These are phyloP conservation scores for Psix sp. DNA, from an alignment of 1,140 invertebrate genomes.

Conservation along the genomic window DNA sequence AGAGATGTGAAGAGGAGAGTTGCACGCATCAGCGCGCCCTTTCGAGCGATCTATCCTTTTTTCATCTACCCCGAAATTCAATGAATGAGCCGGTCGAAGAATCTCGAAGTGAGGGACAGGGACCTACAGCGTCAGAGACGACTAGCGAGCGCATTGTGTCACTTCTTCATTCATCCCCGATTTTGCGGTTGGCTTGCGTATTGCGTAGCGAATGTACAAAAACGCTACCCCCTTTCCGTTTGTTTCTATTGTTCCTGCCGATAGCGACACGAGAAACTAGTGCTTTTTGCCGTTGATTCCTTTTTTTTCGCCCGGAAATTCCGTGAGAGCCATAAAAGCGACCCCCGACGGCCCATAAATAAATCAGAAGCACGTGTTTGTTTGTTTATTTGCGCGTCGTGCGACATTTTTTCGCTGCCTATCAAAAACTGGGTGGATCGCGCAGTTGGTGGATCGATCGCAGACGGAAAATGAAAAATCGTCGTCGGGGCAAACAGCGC, in stretches of 20 bases:
- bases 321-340: conserved; percentile 40
- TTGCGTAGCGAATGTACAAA: conserved; percentile 75
- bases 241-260: conserved; percentile 37
- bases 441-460: no score
- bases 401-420: neutral
- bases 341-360: conserved; percentile 16
- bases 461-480: conserved; percentile 23
- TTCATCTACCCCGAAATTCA: conserved; percentile 45
- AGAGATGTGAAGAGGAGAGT: conserved; percentile 54
- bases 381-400: conserved; percentile 37
- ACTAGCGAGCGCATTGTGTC: conserved; percentile 70
- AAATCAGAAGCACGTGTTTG: conserved; percentile 23
- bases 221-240: conserved; percentile 50
- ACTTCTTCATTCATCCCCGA: conserved; percentile 75
- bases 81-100: conserved; percentile 57
- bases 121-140: conserved; percentile 48
- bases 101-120: conserved; percentile 52
- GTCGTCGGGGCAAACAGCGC: no score
- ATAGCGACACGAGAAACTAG: conserved; percentile 46
- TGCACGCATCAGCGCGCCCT: conserved; percentile 74
- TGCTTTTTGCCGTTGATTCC: conserved; percentile 48
- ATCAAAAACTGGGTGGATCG: conserved; percentile 15
- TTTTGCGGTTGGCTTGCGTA: conserved; percentile 76
- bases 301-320: conserved; percentile 48
- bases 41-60: conserved; percentile 71